Evolutionary conservation across 2,113 vertebrate species (phyloP).

Genomic region (Sylvilagus bachmani): DNA sequence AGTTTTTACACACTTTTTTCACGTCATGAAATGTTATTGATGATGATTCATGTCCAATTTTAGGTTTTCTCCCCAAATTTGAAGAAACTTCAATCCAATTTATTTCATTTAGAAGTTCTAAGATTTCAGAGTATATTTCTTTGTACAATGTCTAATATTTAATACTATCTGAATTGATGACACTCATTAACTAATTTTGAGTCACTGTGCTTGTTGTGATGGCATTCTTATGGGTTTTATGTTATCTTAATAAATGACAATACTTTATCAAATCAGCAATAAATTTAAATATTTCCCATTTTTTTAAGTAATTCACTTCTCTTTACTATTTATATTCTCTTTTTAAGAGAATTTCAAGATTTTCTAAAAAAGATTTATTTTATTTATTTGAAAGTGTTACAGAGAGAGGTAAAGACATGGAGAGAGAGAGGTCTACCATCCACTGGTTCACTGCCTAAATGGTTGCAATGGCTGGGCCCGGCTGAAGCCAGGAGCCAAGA

Average conservation of each 20-base stretch:
- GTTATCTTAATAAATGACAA: constrained; percentile 52
- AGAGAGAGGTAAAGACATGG: no score
- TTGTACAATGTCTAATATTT: constrained; percentile 50
- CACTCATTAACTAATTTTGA: constrained; percentile 46
- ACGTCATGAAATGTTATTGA: constrained; percentile 4
- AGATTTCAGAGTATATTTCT: constrained; percentile 38
- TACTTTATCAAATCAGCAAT: constrained; percentile 64
- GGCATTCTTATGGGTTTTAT: constrained; percentile 46
- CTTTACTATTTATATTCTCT: constrained; percentile 56
- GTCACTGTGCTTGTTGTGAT: constrained; percentile 38
- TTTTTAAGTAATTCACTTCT: constrained; percentile 55
- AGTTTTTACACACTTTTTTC: constrained; percentile 24
- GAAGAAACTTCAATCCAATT: constrained; percentile 19
- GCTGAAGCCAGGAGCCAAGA: no score
- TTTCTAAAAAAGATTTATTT: no score
- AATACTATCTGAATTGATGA: constrained; percentile 58
- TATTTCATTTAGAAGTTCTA: constrained; percentile 35
- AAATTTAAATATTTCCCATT: constrained; percentile 18
- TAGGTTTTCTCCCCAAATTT: constrained; percentile 24
- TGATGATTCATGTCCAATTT: neutral
- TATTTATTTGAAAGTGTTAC: no score
- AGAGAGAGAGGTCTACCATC: no score
- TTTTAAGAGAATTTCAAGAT: no score
- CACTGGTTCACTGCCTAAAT: no score
- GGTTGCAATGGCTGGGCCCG: no score